Evolutionary conservation across 2,113 vertebrate genomes (phyloP).

Genomic region (Bubo bubo): DNA sequence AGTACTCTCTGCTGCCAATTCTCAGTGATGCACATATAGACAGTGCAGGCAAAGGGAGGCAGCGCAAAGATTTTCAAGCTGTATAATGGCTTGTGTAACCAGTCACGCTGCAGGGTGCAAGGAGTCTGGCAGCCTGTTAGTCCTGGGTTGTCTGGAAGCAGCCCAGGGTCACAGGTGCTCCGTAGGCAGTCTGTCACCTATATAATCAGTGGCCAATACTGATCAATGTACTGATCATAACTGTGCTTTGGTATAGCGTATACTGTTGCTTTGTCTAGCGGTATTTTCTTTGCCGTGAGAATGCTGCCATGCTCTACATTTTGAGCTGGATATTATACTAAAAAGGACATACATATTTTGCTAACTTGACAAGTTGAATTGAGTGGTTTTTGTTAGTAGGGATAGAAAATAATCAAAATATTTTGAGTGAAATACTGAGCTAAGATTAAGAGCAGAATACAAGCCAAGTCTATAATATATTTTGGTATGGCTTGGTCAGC

Average conservation of each 20-base stretch:
- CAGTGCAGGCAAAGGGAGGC: background rate
- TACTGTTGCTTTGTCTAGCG: background rate
- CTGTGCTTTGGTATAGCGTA: background rate
- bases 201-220: background rate
- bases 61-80: background rate
- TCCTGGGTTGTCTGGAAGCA: background rate
- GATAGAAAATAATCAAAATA: background rate
- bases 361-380: background rate
- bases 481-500: background rate
- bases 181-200: background rate
- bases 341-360: background rate
- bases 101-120: background rate
- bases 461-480: background rate
- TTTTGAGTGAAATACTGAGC: background rate
- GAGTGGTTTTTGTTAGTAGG: background rate
- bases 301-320: background rate
- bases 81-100: background rate
- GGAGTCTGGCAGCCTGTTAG: background rate
- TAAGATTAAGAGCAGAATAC: background rate
- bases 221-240: background rate
- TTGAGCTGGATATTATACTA: background rate
- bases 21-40: accelerated
- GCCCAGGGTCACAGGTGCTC: background rate
- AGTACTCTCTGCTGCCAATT: accelerated
- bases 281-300: background rate